Conservation (phyloP, 2,797 vertebrate species). For the Rachycentron canadum region DNA sequence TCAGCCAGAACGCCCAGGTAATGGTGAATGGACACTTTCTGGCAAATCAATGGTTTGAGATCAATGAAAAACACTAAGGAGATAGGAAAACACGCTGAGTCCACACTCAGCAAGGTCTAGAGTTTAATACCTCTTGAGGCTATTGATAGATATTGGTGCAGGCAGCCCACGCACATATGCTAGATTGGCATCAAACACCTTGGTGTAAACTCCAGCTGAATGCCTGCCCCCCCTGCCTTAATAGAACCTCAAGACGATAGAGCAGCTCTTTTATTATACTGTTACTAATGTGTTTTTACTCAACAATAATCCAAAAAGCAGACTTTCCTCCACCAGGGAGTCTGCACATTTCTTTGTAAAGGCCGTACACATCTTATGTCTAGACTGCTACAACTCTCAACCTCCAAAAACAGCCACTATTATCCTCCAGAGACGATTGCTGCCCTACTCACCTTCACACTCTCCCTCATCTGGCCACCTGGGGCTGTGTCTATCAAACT, state of each 20-base stretch:
- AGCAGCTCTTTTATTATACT: background rate
- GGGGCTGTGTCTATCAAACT: constrained; percentile 31
- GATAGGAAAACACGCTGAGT: constrained; percentile 56
- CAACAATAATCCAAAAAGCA: constrained; percentile 16
- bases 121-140: constrained; percentile 51
- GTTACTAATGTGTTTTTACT: constrained; percentile 11
- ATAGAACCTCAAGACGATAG: background rate
- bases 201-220: constrained; percentile 3
- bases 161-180: background rate
- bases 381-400: constrained; percentile 13
- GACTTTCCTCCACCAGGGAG: constrained; percentile 13
- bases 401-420: constrained; percentile 28
- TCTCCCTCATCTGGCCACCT: constrained; percentile 18
- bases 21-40: constrained; percentile 58
- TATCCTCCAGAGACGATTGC: constrained; percentile 11
- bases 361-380: constrained; percentile 30
- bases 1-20: constrained; percentile 47
- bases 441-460: constrained; percentile 47
- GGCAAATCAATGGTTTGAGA: constrained; percentile 58
- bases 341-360: constrained; percentile 21
- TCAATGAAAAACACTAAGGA: constrained; percentile 62
- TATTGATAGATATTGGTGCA: constrained; percentile 46
- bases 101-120: constrained; percentile 52
- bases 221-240: background rate
- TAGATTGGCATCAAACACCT: constrained; percentile 11